Evolutionary conservation across 2,797 vertebrate genomes (phyloP).

Genomic region (Pogonophryne albipinna): DNA sequence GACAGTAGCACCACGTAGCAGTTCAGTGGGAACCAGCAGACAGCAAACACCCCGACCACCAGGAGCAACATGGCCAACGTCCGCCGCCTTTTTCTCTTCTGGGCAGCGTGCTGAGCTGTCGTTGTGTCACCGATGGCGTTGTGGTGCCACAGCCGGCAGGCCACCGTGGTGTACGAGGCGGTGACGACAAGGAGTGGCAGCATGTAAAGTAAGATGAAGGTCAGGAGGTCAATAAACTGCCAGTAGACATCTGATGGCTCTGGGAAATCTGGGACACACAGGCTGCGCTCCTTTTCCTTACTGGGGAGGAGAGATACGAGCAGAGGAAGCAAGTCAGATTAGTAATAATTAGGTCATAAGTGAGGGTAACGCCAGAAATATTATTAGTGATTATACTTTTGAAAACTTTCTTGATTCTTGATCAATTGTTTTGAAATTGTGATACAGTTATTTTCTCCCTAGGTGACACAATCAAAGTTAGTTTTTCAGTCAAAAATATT

Average conservation of each 20-base stretch:
- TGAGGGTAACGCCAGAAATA: background rate
- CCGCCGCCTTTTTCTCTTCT: conserved; percentile 88
- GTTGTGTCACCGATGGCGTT: conserved; percentile 92
- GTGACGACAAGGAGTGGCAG: conserved; percentile 93
- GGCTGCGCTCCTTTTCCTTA: conserved; percentile 87
- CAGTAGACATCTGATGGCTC: conserved; percentile 94
- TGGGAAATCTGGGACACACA: conserved; percentile 93
- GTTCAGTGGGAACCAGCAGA: conserved; percentile 94
- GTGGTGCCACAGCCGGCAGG: conserved; percentile 91
- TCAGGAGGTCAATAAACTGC: conserved; percentile 93
- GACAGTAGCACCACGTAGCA: conserved; percentile 93
- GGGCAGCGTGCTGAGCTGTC: conserved; percentile 89
- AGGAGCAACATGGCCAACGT: conserved; percentile 92
- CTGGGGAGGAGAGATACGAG: conserved; percentile 69
- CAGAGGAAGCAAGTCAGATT: background rate
- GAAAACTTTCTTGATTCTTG: background rate
- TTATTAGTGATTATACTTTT: background rate
- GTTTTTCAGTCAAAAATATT: background rate
- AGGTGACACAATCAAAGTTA: no score
- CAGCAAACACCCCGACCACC: conserved; percentile 90
- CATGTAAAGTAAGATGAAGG: conserved; percentile 92
- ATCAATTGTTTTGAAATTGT: background rate
- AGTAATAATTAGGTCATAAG: background rate
- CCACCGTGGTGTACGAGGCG: conserved; percentile 89
- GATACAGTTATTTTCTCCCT: background rate